Base-by-base conservation (phyloP, 1,140 invertebrate genomes). In the Drosophila ambigua region DNA sequence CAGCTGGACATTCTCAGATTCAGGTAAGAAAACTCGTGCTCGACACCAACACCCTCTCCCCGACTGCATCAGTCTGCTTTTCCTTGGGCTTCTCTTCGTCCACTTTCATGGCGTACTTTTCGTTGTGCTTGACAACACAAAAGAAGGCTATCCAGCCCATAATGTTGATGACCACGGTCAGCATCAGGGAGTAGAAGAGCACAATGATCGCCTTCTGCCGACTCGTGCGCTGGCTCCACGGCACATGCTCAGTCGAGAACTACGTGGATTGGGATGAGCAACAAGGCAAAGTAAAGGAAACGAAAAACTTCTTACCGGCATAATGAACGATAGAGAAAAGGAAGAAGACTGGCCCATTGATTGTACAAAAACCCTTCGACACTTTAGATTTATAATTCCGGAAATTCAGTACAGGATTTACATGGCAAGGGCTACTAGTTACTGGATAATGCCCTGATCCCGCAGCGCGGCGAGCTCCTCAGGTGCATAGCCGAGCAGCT, bases 401-500 rank as follows among this genome's bases (percentile, higher is more conserved):
- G 13, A 20, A 13, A 15, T 11, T 8, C 2, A 16, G 43, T 16
- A 46, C 16, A 2, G 3, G 35, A 41, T 24, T 15, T 41, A 62
- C 4, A 23, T n/a, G 11, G 6, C 7, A 41, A 0, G 9, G 35
- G 35, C 5, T 28, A 28, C 2, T 2, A 26, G 7, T 67, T 52
- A 88, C 52, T 88, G 83, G 6, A 88, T 88, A 61, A 88, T 74
- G 6, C 73, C 53, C 41, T 88, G 53, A 2, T 71, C 46, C 13
- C 72, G 66, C 3, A 88, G 39, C 13, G 58, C 31, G n/a, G 61
- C 57, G 11, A 88, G 60, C 49, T 79, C 31, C 13, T 77, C 61
- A 1, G 44, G 15, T 5, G 43, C 92, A 82, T 96, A 96, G n/a
- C 94, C 93, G 48, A 98, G 92, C 49, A 98, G 82, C 62, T 95